Conservation (phyloP, 2,113 vertebrate species). For the Muntiacus muntjak region DNA sequence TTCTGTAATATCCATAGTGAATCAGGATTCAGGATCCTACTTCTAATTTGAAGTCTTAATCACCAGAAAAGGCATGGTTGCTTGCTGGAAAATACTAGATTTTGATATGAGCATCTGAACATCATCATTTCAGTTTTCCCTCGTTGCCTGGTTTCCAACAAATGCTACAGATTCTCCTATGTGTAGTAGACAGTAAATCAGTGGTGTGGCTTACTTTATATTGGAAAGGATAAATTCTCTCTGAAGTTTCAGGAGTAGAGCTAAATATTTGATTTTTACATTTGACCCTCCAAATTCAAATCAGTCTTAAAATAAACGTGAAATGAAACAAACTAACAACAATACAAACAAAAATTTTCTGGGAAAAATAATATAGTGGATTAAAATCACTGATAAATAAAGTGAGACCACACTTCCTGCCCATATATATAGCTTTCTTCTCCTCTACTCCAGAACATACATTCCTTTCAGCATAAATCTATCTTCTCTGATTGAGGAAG, state of each 20-base stretch:
- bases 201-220: neutral
- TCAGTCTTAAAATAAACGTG: neutral
- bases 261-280: neutral
- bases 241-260: neutral
- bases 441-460: neutral
- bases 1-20: neutral
- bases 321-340: neutral
- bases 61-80: neutral
- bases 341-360: neutral
- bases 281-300: neutral
- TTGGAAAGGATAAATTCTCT: neutral
- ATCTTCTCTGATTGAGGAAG: neutral
- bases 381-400: neutral
- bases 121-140: conserved; percentile 6
- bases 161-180: neutral
- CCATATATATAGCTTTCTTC: neutral
- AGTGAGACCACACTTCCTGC: neutral
- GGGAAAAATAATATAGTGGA: neutral
- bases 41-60: neutral
- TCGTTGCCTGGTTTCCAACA: conserved; percentile 14
- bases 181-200: conserved; percentile 29
- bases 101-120: neutral
- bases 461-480: conserved; percentile 45
- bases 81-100: neutral
- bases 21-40: neutral